A percentile compares a stretch with the other conserved stretches of the same genome.
Conservation (phyloP, 2,888 invertebrate genomes). For the Idaea biselata region DNA sequence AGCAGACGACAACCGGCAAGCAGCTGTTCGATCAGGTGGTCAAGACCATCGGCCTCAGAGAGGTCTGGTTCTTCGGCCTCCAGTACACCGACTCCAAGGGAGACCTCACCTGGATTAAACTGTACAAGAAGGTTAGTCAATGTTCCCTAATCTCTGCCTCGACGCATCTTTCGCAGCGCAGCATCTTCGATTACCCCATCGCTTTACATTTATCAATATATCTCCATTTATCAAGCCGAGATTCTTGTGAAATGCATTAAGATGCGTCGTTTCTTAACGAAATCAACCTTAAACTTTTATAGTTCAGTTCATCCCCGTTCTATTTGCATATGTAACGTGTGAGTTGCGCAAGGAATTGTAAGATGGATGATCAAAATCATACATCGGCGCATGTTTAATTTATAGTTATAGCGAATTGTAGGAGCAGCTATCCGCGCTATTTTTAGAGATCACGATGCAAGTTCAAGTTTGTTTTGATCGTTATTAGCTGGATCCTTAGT, state of each 20-base stretch:
- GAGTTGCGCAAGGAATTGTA: constrained; percentile 24
- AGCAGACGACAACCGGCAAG: constrained; percentile 99
- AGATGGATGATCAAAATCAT: constrained; percentile 11
- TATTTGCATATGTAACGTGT: constrained; percentile 27
- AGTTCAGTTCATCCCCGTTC: constrained; percentile 20
- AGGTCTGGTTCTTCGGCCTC: constrained; percentile 99
- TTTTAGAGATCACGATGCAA: constrained; percentile 31
- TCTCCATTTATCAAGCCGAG: background rate
- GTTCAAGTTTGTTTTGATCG: constrained; percentile 62
- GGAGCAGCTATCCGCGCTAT: constrained; percentile 1
- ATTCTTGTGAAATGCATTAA: constrained; percentile 10
- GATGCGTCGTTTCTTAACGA: constrained; percentile 16
- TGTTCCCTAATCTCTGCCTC: background rate
- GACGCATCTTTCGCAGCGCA: background rate
- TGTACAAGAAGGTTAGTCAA: constrained; percentile 97
- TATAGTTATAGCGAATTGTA: background rate
- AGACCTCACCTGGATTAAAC: constrained; percentile 98
- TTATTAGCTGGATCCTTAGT: constrained; percentile 29
- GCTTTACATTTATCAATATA: background rate
- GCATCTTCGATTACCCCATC: background rate
- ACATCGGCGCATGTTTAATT: background rate
- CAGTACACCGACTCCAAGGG: constrained; percentile 99
- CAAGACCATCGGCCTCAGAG: constrained; percentile 98
- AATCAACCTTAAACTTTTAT: constrained; percentile 23
- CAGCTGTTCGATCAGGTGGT: constrained; percentile 99